Base-by-base conservation (phyloP, 2,888 invertebrate species). In the Lithophane semibrunnea region DNA sequence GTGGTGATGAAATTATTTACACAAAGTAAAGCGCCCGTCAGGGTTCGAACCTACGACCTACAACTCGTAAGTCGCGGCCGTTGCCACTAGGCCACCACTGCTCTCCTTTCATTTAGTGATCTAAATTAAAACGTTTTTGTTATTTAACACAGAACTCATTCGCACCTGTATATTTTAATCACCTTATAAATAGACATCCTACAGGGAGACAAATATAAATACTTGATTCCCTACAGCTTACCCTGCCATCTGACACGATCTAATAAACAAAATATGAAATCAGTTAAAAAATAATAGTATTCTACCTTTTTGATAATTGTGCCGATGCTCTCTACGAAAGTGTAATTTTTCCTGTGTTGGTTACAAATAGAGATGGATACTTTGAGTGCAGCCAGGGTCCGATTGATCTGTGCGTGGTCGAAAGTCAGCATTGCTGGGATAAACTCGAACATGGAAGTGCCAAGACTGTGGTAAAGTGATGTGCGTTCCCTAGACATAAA, bases 351-450 rank as follows among this genome's bases (percentile, higher is more conserved):
- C 58, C 98, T 96, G 85, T 97, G 97, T 72, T 97, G 97, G 89
- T 98, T 97, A 92, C 99, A 99, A 0, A 99, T 97, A n/a, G 97
- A 95, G 73, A 99, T 97, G 76, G 98, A 98, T 74, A 97, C 97
- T 93, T 99, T 99, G 71, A 99, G 95, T 18, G 98, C 97, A 47
- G 97, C 97, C 1, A 98, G 97, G 0, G 99, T 98, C 77, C 97
- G 96, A 82, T 97, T 97, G 80, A 99, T 98, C 88, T 98, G 98
- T 79, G 96, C 96, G 90, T 98, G 98, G 92, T 99, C 99, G 92
- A 99, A 99, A 3, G 99, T 99, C 91, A 99, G 97, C 92, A 99
- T 98, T 0, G 99, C 99, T 92, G 99, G 99, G 58, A 99, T 97
- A 93, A 99, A 99, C 89, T 98, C 97, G 92, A 99, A 99, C 52